Evolutionary conservation across 2,888 invertebrate genomes (phyloP).

Genomic region (Deroplatys truncata): DNA sequence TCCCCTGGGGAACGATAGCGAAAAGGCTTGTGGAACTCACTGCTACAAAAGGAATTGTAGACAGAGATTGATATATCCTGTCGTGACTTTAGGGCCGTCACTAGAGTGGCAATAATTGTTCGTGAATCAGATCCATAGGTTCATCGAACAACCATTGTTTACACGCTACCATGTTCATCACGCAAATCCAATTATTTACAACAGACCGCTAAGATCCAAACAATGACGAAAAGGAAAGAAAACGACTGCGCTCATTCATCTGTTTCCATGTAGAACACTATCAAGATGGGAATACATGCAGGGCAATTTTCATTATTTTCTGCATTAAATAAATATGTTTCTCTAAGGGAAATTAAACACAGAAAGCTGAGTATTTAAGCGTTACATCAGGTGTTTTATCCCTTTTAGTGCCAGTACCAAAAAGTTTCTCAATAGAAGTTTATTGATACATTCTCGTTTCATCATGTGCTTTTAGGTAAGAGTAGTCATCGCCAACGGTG

Average conservation of each 20-base stretch:
- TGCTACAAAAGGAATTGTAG: neutral
- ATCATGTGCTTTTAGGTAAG: too few relatives aligned
- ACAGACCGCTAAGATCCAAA: neutral
- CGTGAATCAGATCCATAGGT: neutral
- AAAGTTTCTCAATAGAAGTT: too few relatives aligned
- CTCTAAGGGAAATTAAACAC: too few relatives aligned
- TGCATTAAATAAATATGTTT: neutral
- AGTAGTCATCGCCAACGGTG: too few relatives aligned
- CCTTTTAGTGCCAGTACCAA: too few relatives aligned
- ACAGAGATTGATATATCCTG: conserved; percentile 15
- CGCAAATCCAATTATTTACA: conserved; percentile 15
- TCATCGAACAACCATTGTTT: conserved; percentile 10
- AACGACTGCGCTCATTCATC: neutral
- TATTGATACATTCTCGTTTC: too few relatives aligned
- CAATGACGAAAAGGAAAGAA: neutral
- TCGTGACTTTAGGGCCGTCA: neutral
- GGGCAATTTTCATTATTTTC: neutral
- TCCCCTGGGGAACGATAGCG: neutral
- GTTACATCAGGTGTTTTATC: too few relatives aligned
- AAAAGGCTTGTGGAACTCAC: neutral
- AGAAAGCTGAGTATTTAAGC: too few relatives aligned
- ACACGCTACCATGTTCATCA: conserved; percentile 18
- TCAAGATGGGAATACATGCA: neutral
- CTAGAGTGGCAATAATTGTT: conserved; percentile 4
- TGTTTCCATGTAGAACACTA: neutral